Evolutionary conservation across 2,888 invertebrate genomes (phyloP), one percentile per base, ranked within the genome.

Genomic region (Rugalucina vietnamica): DNA sequence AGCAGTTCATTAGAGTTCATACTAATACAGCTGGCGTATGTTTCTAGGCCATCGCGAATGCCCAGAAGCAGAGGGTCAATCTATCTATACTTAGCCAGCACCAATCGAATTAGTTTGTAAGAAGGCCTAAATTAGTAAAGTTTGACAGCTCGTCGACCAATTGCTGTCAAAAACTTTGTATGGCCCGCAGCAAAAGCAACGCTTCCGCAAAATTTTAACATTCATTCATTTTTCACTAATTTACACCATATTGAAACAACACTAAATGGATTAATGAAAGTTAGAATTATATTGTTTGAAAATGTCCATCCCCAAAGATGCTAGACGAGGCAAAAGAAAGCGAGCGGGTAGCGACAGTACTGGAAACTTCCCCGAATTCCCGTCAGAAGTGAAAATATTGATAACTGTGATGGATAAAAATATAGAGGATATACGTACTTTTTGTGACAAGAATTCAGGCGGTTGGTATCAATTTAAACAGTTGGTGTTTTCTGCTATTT

Each of bases 321-420:
- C 10, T 5, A 34, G 34, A 43, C 8, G 18, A 12, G 43, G 43
- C 18, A 8, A 18, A 12, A 34, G 29, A 34, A 65, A 65, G 12
- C 2, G 34, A 10, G 21, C 1, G 29, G 65, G 65, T 10, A 65
- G 21, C 1, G 34, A 34, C 10, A 34, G 65, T 21, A 18, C 27
- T 2, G 27, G 34, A 34, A 65, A 34, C 18, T 86, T 84, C 49
- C 81, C 81, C n/a, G 79, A 80, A 10, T 87, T 82, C 73, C 87
- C 87, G 27, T 84, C 82, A 8, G 87, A 87, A 37, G 37, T 82
- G 1, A 81, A 82, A 49, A 84, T 87, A 27, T 39, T 87, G 65
- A 37, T 79, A 1, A 80, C 82, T 32, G 72, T 87, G 32, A 79
- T 87, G 8, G 75, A 50, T 43, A 84, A 75, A 78, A 87, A 84